Percentiles rank a stretch among this genome's conserved stretches.
phyloP scores from a whole-genome alignment of 2,113 vertebrate genomes.

The Talpa occidentalis region DNA sequence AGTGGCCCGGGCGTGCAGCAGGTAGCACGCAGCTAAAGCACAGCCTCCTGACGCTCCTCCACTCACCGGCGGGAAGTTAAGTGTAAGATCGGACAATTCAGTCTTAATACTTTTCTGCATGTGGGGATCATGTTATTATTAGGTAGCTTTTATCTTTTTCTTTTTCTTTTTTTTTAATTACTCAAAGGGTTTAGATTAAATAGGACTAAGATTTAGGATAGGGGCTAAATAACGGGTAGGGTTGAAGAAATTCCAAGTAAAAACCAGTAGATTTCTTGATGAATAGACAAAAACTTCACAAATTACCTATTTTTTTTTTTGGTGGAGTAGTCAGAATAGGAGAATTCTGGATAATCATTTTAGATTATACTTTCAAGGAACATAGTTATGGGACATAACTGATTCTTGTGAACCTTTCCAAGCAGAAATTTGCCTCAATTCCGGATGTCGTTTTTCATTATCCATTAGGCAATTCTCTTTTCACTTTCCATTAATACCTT shows the following conservation, averaged over 20 bases:
- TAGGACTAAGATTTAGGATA: neutral
- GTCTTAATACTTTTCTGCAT: neutral
- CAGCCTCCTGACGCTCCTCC: neutral
- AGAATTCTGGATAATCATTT: neutral
- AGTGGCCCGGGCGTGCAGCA: rapidly evolving
- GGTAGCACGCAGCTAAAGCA: rapidly evolving
- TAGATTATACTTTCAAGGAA: neutral
- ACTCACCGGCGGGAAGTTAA: neutral
- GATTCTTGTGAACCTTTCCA: neutral
- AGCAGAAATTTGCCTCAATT: neutral
- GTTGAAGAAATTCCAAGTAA: neutral
- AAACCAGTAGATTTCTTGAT: neutral
- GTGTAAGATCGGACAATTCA: neutral
- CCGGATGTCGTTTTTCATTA: constrained; percentile 25
- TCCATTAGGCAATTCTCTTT: constrained; percentile 39
- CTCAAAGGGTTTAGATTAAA: neutral
- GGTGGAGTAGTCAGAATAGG: neutral
- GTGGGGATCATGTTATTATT: neutral
- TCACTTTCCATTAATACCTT: constrained; percentile 57
- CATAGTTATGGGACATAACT: neutral
- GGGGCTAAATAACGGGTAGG: neutral
- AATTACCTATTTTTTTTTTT: neutral
- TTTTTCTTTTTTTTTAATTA: neutral
- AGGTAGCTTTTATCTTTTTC: neutral
- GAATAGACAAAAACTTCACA: neutral